phyloP scores from a whole-genome alignment of 2,113 vertebrate genomes.

The Carollia perspicillata region DNA sequence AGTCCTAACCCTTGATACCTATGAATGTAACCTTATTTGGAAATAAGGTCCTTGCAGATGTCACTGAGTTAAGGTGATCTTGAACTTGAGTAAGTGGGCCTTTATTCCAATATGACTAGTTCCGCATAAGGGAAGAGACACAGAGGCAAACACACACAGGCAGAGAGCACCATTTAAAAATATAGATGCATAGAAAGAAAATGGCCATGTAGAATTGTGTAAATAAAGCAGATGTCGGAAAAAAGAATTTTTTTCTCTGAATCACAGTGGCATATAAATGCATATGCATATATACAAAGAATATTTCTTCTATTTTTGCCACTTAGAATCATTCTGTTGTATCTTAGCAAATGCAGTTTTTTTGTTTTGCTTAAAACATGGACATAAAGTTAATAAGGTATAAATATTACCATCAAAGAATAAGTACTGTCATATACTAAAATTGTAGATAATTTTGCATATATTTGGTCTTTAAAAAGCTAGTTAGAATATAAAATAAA shows the following conservation, averaged over 20 bases:
- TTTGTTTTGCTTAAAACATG: neutral
- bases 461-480: conserved; percentile 9
- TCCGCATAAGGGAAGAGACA: neutral
- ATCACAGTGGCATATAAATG: neutral
- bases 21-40: neutral
- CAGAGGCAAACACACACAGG: neutral
- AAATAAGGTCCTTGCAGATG: neutral
- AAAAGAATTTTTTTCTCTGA: neutral
- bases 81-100: neutral
- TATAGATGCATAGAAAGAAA: neutral
- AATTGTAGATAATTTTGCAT: neutral
- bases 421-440: neutral
- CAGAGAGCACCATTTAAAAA: neutral
- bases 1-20: neutral
- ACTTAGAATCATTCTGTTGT: neutral
- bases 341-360: neutral
- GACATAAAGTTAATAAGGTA: neutral
- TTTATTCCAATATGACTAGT: neutral
- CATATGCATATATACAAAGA: neutral
- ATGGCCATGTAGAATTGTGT: neutral
- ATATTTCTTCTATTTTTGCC: neutral
- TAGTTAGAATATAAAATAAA: neutral
- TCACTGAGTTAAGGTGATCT: neutral
- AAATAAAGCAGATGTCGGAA: neutral
- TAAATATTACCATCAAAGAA: neutral